Conservation (phyloP, 2,113 vertebrate genomes). For the Dromas ardeola region DNA sequence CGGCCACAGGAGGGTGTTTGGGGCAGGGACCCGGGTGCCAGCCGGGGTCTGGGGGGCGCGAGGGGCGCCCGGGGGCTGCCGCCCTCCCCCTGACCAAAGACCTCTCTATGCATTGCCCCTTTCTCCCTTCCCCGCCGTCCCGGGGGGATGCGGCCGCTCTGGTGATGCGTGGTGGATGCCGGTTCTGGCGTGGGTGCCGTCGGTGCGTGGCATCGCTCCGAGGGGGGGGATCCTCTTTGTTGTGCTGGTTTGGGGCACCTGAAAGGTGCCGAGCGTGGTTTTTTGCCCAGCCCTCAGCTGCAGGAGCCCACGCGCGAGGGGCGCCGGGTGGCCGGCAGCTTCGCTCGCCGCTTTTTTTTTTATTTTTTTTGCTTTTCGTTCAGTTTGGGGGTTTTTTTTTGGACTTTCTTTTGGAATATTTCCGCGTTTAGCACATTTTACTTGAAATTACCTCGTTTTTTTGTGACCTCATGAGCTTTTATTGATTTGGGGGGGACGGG, state of each 20-base stretch:
- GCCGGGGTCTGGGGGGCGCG: background rate
- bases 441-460: constrained; percentile 98
- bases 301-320: background rate
- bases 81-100: constrained; percentile 53
- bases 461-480: constrained; percentile 95
- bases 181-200: background rate
- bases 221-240: background rate
- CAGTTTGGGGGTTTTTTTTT: constrained; percentile 1
- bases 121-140: background rate
- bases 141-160: background rate
- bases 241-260: background rate
- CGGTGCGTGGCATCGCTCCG: accelerated
- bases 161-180: background rate
- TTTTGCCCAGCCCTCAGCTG: constrained; percentile 6
- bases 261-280: background rate
- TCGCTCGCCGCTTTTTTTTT: background rate
- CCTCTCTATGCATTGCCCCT: constrained; percentile 57
- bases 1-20: background rate
- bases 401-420: constrained; percentile 71
- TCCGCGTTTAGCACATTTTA: constrained; percentile 90
- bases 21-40: background rate
- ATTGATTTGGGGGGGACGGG: constrained; percentile 70
- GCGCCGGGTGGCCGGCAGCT: background rate
- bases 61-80: background rate
- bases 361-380: background rate